A percentile compares a stretch with the other conserved stretches of the same genome.
Conservation (phyloP, 2,797 vertebrate species). For the Acrocephalus scirpaceus region DNA sequence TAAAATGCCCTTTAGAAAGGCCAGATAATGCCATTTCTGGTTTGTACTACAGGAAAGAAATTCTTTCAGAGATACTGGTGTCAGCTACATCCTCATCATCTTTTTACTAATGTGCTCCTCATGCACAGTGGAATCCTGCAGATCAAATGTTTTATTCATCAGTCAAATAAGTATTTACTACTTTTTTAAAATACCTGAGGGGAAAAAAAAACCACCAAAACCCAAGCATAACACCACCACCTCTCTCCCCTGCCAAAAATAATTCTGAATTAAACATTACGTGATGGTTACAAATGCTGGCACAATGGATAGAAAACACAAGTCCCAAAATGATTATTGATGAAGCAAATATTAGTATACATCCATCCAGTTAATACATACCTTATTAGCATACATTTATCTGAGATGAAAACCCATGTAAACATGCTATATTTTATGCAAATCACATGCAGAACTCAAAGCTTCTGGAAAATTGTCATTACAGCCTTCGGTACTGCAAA, state of each 20-base stretch:
- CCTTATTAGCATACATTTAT: slow-evolving; percentile 34
- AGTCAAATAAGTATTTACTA: neutral
- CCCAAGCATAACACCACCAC: neutral
- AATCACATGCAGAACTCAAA: neutral
- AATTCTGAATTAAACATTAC: neutral
- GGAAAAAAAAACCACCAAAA: neutral
- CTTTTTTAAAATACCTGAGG: neutral
- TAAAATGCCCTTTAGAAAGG: slow-evolving; percentile 59
- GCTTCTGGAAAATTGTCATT: neutral
- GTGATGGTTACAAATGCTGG: neutral
- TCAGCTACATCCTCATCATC: neutral
- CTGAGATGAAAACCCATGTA: neutral
- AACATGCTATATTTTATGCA: slow-evolving; percentile 7
- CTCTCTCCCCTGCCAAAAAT: neutral
- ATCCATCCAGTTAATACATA: slow-evolving; percentile 15
- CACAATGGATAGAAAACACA: neutral
- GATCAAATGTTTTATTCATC: neutral
- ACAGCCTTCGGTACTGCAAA: neutral
- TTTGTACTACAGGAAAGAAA: neutral
- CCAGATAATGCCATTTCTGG: slow-evolving; percentile 40
- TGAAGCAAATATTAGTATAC: neutral
- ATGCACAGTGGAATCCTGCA: neutral
- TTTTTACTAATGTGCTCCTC: neutral
- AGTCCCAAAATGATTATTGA: neutral
- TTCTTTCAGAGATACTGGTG: neutral